A percentile compares a stretch with the other conserved stretches of the same genome.
Evolutionary conservation across 1,140 invertebrate genomes (phyloP).

Genomic region (Palaemon carinicauda): DNA sequence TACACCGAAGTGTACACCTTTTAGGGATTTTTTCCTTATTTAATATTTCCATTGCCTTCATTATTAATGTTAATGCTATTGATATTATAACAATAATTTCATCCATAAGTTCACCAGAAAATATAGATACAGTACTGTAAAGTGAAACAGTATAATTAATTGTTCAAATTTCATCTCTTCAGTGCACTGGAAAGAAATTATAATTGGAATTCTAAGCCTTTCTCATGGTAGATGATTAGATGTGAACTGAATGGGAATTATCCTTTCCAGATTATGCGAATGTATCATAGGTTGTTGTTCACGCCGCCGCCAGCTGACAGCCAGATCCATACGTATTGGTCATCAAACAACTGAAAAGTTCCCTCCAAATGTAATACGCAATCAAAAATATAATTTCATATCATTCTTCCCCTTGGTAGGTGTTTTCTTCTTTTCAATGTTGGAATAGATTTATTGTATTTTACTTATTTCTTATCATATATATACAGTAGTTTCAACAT

Average conservation of each 20-base stretch:
- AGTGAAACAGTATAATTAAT: too few relatives aligned
- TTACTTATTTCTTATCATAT: constrained; percentile 4
- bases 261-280: constrained; percentile 39
- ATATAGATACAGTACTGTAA: too few relatives aligned
- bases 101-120: too few relatives aligned
- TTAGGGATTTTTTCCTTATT: too few relatives aligned
- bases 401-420: constrained; percentile 95
- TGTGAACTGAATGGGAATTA: not conserved
- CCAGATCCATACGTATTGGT: constrained; percentile 66
- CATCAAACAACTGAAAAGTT: constrained; percentile 72
- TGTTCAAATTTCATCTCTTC: too few relatives aligned
- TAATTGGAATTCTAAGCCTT: too few relatives aligned
- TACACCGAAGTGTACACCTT: too few relatives aligned
- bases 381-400: constrained; percentile 99
- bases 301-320: constrained; percentile 30
- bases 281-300: constrained; percentile 39
- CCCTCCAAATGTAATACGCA: constrained; percentile 95
- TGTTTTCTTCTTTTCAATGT: not conserved
- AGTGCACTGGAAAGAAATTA: not conserved
- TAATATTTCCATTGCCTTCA: too few relatives aligned
- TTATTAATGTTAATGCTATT: too few relatives aligned
- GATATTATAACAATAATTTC: too few relatives aligned
- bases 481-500: not conserved
- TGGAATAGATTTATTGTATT: too few relatives aligned
- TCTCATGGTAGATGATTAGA: not conserved